These are phyloP conservation scores for Typhlichthys eigenmanni DNA, from an alignment of 2,797 vertebrate genomes.

Conservation along the genomic window DNA sequence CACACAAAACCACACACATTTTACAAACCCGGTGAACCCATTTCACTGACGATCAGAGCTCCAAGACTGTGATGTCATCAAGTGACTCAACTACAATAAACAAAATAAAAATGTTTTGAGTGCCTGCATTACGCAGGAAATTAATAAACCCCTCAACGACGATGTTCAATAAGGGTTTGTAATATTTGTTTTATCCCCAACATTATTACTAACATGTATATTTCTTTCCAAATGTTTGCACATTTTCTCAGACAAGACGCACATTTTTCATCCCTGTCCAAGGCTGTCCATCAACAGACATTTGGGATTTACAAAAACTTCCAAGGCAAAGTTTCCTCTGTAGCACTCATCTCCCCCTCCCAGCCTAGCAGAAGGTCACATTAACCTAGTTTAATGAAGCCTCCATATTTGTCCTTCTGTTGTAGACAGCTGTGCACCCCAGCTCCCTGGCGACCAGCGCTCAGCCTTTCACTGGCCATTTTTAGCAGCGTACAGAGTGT, in stretches of 20 bases:
- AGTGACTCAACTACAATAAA: not conserved
- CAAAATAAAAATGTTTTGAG: too few relatives aligned
- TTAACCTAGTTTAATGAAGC: constrained; percentile 60
- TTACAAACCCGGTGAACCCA: not conserved
- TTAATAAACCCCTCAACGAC: not conserved
- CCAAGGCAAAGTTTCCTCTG: constrained; percentile 30
- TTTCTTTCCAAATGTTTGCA: too few relatives aligned
- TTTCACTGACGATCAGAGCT: not conserved
- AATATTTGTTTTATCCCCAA: too few relatives aligned
- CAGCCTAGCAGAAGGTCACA: constrained; percentile 59
- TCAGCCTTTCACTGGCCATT: constrained; percentile 64
- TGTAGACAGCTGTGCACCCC: constrained; percentile 63
- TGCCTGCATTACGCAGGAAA: not conserved
- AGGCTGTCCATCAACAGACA: not conserved
- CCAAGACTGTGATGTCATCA: not conserved
- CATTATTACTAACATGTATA: too few relatives aligned
- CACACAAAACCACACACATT: constrained; percentile 7
- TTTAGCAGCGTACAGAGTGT: constrained; percentile 61
- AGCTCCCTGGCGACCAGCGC: constrained; percentile 56
- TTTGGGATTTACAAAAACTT: constrained; percentile 30
- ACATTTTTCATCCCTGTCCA: too few relatives aligned
- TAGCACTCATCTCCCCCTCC: constrained; percentile 5
- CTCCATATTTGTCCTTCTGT: constrained; percentile 47
- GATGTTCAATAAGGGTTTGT: not conserved
- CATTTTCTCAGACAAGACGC: too few relatives aligned